Percentiles rank a stretch among this genome's conserved stretches.
These are phyloP conservation scores for Stenodera caucasica DNA, from an alignment of 2,888 invertebrate genomes.

Conservation along the genomic window DNA sequence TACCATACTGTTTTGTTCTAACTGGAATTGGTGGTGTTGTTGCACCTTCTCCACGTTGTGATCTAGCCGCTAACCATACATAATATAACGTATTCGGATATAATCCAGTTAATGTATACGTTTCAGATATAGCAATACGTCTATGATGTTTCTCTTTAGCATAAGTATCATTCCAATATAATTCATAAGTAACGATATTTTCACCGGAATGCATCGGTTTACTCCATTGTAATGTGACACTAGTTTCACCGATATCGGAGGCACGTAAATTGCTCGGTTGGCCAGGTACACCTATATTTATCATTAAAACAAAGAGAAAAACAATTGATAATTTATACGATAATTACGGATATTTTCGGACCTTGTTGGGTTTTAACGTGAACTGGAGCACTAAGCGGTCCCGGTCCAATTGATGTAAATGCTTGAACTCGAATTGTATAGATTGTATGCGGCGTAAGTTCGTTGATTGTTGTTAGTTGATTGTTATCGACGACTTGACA, in stretches of 20 bases:
- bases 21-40: slow-evolving; percentile 93
- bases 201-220: slow-evolving; percentile 90
- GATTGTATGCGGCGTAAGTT: slow-evolving; percentile 87
- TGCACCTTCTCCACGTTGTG: slow-evolving; percentile 91
- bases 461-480: slow-evolving; percentile 88
- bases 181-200: slow-evolving; percentile 91
- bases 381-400: slow-evolving; percentile 94
- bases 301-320: neutral
- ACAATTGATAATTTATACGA: neutral
- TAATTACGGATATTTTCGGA: slow-evolving; percentile 46
- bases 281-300: slow-evolving; percentile 81
- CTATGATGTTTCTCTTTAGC: slow-evolving; percentile 86
- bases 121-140: slow-evolving; percentile 79
- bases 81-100: slow-evolving; percentile 97
- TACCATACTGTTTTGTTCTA: slow-evolving; percentile 97
- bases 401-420: slow-evolving; percentile 91
- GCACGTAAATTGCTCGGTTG: slow-evolving; percentile 91
- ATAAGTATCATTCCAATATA: slow-evolving; percentile 97
- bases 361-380: slow-evolving; percentile 97
- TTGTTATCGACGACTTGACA: slow-evolving; percentile 93
- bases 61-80: slow-evolving; percentile 94
- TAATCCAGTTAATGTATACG: slow-evolving; percentile 84
- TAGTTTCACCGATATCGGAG: slow-evolving; percentile 85
- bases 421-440: slow-evolving; percentile 95
- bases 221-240: slow-evolving; percentile 90